Conservation (phyloP, 2,797 vertebrate species). For the Agapornis canus region DNA sequence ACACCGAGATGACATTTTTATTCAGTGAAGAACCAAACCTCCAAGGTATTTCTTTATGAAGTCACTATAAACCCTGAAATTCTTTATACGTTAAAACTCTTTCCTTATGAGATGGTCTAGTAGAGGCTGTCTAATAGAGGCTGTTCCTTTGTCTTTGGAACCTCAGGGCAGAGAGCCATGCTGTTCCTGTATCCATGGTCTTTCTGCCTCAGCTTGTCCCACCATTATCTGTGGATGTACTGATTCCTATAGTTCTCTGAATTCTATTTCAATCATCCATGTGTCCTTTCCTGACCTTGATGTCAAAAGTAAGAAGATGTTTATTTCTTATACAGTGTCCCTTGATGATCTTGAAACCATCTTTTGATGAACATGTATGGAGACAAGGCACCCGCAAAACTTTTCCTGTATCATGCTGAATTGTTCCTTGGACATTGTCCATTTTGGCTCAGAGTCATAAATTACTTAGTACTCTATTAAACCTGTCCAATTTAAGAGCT, state of each 20-base stretch:
- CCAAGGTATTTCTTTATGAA: neutral
- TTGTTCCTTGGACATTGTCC: neutral
- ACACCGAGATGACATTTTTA: neutral
- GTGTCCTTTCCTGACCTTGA: neutral
- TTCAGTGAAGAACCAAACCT: neutral
- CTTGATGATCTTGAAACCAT: neutral
- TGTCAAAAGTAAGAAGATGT: neutral
- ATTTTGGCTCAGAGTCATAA: neutral
- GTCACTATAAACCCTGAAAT: neutral
- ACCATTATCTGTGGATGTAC: neutral
- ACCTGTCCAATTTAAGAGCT: neutral
- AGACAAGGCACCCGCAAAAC: neutral
- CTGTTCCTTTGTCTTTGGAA: neutral
- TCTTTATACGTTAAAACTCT: neutral
- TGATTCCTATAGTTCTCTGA: neutral
- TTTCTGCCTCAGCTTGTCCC: neutral
- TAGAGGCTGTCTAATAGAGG: neutral
- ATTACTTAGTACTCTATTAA: neutral
- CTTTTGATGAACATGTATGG: neutral
- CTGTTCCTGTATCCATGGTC: neutral
- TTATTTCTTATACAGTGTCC: neutral
- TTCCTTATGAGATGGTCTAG: neutral
- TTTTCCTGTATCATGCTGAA: neutral
- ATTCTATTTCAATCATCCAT: neutral
- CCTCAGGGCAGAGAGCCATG: neutral